A percentile compares a stretch with the other conserved stretches of the same genome.
Evolutionary conservation across 2,888 invertebrate species (phyloP).

Genomic region (Germaria angustata): DNA sequence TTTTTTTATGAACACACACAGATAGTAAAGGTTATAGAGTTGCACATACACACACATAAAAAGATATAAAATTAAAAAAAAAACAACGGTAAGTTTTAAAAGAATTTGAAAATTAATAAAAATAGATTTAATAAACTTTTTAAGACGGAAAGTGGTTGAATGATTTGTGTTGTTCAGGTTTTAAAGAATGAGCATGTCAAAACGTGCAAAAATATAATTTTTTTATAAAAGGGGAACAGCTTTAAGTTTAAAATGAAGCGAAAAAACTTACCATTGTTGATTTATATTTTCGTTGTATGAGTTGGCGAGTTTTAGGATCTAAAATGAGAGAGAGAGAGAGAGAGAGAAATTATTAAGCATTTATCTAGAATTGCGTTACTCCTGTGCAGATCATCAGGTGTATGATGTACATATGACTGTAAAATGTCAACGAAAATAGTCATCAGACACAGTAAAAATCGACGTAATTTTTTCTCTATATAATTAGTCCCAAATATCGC

Average conservation of each 20-base stretch:
- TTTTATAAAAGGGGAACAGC: neutral
- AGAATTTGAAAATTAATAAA: conserved; percentile 3
- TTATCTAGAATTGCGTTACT: too few relatives aligned
- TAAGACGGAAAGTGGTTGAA: neutral
- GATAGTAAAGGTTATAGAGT: conserved; percentile 28
- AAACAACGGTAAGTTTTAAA: conserved; percentile 3
- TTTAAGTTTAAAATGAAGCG: neutral
- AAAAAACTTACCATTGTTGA: conserved; percentile 94
- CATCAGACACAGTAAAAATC: too few relatives aligned
- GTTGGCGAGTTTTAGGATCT: conserved; percentile 99
- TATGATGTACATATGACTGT: too few relatives aligned
- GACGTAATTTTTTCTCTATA: too few relatives aligned
- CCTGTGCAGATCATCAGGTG: too few relatives aligned
- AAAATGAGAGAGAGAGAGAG: conserved; percentile 76
- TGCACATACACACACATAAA: conserved; percentile 59
- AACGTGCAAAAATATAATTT: conserved; percentile 50
- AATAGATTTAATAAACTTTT: neutral
- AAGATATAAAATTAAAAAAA: conserved; percentile 51
- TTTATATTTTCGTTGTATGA: conserved; percentile 97
- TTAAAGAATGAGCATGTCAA: conserved; percentile 54
- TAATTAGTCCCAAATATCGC: too few relatives aligned
- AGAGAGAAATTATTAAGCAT: too few relatives aligned
- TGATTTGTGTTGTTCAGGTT: conserved; percentile 9
- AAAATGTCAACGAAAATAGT: too few relatives aligned
- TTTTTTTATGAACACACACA: conserved; percentile 35